Base-by-base conservation (phyloP, 2,888 invertebrate genomes). In the Fragum whitleyi region DNA sequence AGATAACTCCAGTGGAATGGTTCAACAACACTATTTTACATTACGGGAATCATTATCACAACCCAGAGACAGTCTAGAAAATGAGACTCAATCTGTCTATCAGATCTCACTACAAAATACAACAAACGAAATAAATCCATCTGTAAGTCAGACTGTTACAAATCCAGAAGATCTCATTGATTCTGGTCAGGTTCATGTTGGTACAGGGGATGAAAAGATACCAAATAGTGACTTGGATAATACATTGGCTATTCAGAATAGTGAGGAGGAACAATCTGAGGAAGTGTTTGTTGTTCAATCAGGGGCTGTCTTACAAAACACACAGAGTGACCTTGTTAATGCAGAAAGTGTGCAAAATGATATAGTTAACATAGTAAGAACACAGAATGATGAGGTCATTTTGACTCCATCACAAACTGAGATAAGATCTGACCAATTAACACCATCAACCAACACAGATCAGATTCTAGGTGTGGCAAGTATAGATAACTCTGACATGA, bases 401-500 rank as follows among this genome's bases (percentile, higher is more conserved):
- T 19, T 47, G n/a, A 47, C 47, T 3, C 2, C 47, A 47, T 9
- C 47, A 47, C 47, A 9, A 47, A 47, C 2, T 21, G 57, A 57
- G 26, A 57, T 23, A 23, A 7, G n/a, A 57, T 57, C 57, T 57
- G 11, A n/a, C 14, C 23, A 32, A 14, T 9, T 2, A 9, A 47
- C 2, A 47, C 47, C 47, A n/a, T 47, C 16, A 16, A n/a, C 14
- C 7, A 14, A 47, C 47, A 47, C 47, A 47, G 65, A 65, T 11
- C 19, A 42, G 7, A 42, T 23, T 26, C 5, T 23, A 21, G 42
- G 65, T 6, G 42, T 65, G 14, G 61, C 61, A n/a, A 79, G 77
- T 67, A 70, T 81, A 21, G 73, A 77, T 57, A n/a, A 55, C 21
- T 68, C 69, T 19, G 72, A 74, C 23, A 71, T 77, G 21, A 71